Conservation (phyloP, 2,888 invertebrate genomes). For the Orthonevra nobilis region DNA sequence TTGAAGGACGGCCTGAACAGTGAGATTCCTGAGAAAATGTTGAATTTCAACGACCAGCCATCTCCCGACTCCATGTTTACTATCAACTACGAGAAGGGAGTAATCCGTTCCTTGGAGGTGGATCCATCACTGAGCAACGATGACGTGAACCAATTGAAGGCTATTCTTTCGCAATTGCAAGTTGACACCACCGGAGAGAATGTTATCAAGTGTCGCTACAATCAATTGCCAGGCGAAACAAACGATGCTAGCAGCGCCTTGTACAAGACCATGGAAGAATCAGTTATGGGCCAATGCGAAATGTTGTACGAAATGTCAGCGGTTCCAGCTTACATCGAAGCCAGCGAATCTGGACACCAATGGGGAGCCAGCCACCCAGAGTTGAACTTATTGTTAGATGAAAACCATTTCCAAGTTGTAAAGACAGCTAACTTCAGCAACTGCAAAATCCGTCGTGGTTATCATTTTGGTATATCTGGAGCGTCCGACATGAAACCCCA, state of each 20-base stretch:
- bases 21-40: slow-evolving; percentile 80
- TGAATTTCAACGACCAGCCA: slow-evolving; percentile 79
- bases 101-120: slow-evolving; percentile 83
- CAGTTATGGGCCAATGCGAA: slow-evolving; percentile 86
- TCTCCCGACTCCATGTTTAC: slow-evolving; percentile 83
- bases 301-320: slow-evolving; percentile 86
- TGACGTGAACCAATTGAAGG: slow-evolving; percentile 86
- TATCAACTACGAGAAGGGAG: slow-evolving; percentile 83
- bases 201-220: slow-evolving; percentile 80
- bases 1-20: slow-evolving; percentile 81
- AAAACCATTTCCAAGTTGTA: slow-evolving; percentile 82
- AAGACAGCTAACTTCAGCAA: slow-evolving; percentile 85
- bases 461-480: slow-evolving; percentile 84
- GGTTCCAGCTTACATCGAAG: slow-evolving; percentile 82
- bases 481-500: slow-evolving; percentile 82
- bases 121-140: slow-evolving; percentile 82
- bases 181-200: slow-evolving; percentile 83
- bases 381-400: slow-evolving; percentile 79
- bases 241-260: slow-evolving; percentile 81
- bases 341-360: slow-evolving; percentile 82
- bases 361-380: slow-evolving; percentile 81
- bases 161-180: slow-evolving; percentile 86
- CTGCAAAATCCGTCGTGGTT: slow-evolving; percentile 83
- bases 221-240: slow-evolving; percentile 80
- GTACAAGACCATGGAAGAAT: slow-evolving; percentile 86